Base-by-base conservation (phyloP, 2,888 invertebrate genomes). In the Cotesia congregata region DNA sequence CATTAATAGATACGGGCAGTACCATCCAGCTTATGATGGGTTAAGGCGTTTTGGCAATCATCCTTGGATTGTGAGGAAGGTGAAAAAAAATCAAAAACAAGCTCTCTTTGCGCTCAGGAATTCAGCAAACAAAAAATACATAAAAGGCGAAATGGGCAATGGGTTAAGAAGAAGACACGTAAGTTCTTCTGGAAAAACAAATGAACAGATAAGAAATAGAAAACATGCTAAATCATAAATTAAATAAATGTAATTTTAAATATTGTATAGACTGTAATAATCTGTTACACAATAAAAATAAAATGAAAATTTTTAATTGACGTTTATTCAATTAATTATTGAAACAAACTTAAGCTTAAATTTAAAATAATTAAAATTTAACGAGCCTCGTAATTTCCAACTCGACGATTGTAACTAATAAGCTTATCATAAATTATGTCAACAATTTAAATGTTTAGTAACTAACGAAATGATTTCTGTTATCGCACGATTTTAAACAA, bases 101-200 rank as follows among this genome's bases (percentile, higher is more conserved):
- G 20, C 64, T 72, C 39, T 72, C n/a, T 65, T 41, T 65, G 64
- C 20, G 7, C 17, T 64, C 7, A 30, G 40, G 12, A 50, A 20
- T 64, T 15, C 15, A 7, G 30, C 6, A 20, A 59, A 12, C 17
- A 67, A 67, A 67, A 75, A 75, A 38, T 7, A 61, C 15, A n/a
- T 60, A 20, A 15, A 68, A 17, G 9, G 39, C 3, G 65, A 30
- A 39, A 68, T 64, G 17, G 17, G 20, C 7, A 50, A 75, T 75
- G 69, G 70, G 70, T 30, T 70, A 40, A 64, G 41, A 20, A 64
- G 64, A 5, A 17, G 30, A 38, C 50, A 65, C 40, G 20, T 62
- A 17, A 15, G 62, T 5, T 62, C 15, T 1, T 62, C 62, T 2
- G 20, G 6, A 62, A 62, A 62, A 62, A 62, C n/a, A 6, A 15